phyloP scores from a whole-genome alignment of 2,797 vertebrate species.

The Babyrousa celebensis region DNA sequence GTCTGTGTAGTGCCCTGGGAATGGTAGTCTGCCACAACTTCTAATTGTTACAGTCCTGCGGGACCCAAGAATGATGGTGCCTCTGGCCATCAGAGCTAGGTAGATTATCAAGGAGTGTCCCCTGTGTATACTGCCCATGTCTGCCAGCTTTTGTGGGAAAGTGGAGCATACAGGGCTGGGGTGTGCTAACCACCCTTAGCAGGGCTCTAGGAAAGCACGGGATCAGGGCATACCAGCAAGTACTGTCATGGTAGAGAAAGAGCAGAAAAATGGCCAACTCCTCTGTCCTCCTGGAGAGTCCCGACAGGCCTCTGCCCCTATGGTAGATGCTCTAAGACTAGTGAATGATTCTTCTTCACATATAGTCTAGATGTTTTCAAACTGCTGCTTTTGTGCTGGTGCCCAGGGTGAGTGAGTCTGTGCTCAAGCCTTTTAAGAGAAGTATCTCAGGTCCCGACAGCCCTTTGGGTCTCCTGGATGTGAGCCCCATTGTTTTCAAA shows the following conservation, averaged over 20 bases:
- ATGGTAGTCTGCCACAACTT: background rate
- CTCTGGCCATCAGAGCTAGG: background rate
- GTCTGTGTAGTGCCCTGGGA: background rate
- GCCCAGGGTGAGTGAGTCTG: no score
- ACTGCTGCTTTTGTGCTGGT: background rate
- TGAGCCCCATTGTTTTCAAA: background rate
- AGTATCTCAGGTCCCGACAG: background rate
- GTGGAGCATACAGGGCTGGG: background rate
- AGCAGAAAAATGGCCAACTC: background rate
- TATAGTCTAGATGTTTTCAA: background rate
- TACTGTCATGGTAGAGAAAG: background rate
- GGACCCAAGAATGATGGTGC: background rate
- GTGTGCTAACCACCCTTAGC: background rate
- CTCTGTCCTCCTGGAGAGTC: background rate
- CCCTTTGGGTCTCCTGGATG: background rate
- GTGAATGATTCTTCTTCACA: background rate
- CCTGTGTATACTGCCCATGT: background rate
- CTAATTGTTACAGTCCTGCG: background rate
- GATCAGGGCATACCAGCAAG: background rate
- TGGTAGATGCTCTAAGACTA: background rate
- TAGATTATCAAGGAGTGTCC: background rate
- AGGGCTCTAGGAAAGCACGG: background rate
- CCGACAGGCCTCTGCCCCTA: background rate
- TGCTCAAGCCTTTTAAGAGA: background rate
- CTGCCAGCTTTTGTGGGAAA: background rate